Conservation (phyloP, 2,113 vertebrate genomes). For the Leptodactylus fuscus region DNA sequence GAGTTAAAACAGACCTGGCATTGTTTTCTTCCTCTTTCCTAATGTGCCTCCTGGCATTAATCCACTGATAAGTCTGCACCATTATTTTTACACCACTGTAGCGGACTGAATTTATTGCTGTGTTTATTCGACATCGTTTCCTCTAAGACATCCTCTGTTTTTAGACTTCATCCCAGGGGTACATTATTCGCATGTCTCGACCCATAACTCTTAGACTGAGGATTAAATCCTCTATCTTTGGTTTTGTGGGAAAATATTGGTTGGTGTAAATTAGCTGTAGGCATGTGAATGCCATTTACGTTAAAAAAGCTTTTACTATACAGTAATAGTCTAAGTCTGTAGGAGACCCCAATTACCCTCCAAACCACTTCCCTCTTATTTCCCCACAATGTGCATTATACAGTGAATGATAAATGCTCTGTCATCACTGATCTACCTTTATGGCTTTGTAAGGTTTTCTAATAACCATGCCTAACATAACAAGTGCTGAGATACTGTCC, state of each 20-base stretch:
- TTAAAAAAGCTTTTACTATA: conserved; percentile 16
- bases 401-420: conserved; percentile 6
- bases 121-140: not conserved
- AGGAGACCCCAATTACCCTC: not conserved
- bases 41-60: not conserved
- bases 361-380: conserved; percentile 19
- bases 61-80: not conserved
- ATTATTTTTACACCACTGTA: not conserved
- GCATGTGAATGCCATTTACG: not conserved
- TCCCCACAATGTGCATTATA: conserved; percentile 18
- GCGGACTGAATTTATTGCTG: not conserved
- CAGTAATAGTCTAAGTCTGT: not conserved
- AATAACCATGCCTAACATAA: not conserved
- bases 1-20: not conserved
- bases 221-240: not conserved
- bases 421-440: not conserved
- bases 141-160: not conserved
- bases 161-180: not conserved
- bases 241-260: conserved; percentile 10
- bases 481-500: not conserved
- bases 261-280: not conserved
- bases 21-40: not conserved
- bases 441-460: not conserved
- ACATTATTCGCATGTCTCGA: conserved; percentile 1
- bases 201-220: not conserved